Percentiles rank a stretch among this genome's conserved stretches.
Conservation (phyloP, 2,113 vertebrate genomes). For the Eurypyga helias region DNA sequence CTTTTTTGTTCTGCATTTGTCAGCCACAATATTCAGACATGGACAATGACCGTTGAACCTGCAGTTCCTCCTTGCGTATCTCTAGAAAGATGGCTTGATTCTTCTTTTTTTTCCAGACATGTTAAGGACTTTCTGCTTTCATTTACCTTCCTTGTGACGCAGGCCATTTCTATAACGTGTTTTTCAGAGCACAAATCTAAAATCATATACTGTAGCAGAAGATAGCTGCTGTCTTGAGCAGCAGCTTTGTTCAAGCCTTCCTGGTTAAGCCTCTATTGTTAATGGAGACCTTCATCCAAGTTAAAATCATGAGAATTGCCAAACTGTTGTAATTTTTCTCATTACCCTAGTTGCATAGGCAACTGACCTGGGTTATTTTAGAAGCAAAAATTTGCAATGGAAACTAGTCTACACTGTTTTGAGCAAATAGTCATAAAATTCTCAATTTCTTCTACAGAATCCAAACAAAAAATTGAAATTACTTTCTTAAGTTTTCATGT, state of each 20-base stretch:
- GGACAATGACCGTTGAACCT: not conserved
- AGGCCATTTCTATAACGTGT: not conserved
- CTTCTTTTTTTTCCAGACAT: not conserved
- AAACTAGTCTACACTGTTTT: not conserved
- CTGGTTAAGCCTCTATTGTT: not conserved
- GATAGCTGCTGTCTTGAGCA: not conserved
- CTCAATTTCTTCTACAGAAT: not conserved
- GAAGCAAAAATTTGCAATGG: not conserved
- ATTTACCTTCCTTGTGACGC: not conserved
- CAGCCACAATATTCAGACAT: accelerated
- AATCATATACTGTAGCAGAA: not conserved
- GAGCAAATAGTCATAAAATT: not conserved
- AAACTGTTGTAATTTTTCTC: not conserved
- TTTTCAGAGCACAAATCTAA: not conserved
- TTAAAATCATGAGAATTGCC: not conserved
- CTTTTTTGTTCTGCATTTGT: not conserved
- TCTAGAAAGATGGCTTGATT: not conserved
- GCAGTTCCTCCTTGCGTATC: not conserved
- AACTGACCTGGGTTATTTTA: not conserved
- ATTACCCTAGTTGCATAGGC: not conserved
- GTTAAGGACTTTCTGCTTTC: not conserved
- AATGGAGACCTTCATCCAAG: not conserved
- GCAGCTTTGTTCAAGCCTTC: not conserved
- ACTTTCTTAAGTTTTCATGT: not conserved
- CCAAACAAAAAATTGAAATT: not conserved